Percentiles rank a stretch among this genome's conserved stretches.
Conservation (phyloP, 2,113 vertebrate genomes). For the Tympanuchus pallidicinctus region DNA sequence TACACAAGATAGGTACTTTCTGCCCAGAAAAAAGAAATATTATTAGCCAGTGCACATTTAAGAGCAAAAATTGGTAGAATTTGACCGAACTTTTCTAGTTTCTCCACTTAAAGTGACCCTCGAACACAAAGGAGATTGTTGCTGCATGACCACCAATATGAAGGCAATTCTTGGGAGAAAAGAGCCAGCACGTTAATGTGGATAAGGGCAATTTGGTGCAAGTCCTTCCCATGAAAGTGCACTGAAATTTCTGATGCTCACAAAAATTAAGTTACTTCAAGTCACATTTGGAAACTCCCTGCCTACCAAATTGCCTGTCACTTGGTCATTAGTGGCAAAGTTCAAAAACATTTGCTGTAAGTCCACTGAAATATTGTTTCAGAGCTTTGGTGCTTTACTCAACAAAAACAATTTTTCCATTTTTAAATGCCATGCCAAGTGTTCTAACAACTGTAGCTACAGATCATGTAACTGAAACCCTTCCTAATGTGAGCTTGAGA, state of each 20-base stretch:
- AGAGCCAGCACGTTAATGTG: neutral
- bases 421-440: slow-evolving; percentile 61
- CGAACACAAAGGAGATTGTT: neutral
- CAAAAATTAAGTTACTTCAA: neutral
- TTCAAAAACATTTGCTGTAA: slow-evolving; percentile 52
- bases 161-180: neutral
- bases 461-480: slow-evolving; percentile 70
- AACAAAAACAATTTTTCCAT: slow-evolving; percentile 66
- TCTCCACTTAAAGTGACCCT: neutral
- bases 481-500: slow-evolving; percentile 66
- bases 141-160: neutral
- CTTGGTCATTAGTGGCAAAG: slow-evolving; percentile 35
- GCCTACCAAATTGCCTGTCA: slow-evolving; percentile 29
- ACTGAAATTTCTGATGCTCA: neutral
- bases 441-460: slow-evolving; percentile 65
- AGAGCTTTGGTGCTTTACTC: slow-evolving; percentile 45
- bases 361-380: slow-evolving; percentile 62
- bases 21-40: neutral
- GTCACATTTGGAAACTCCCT: slow-evolving; percentile 15
- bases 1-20: slow-evolving; percentile 21
- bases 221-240: neutral
- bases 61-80: neutral
- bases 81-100: neutral
- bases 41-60: neutral
- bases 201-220: neutral